Base-by-base conservation (phyloP, 1,140 invertebrate species). In the Dreissena rostriformis region DNA sequence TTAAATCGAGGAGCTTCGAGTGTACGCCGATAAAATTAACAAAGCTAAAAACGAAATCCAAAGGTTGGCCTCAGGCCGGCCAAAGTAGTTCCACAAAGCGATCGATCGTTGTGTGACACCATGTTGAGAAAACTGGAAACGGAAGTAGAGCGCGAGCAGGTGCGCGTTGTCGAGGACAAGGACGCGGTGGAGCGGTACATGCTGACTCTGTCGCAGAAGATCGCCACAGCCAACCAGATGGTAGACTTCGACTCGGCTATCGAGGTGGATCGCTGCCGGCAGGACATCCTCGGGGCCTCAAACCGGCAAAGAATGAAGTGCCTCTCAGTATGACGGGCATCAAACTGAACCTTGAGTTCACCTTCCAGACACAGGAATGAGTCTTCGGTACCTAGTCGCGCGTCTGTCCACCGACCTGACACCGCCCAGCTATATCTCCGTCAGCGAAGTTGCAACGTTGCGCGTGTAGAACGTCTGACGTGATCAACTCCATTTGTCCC, bases 211-310 rank as follows among this genome's bases (percentile, higher is more conserved):
- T 82, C 83, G 39, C 53, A 84, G 8, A 84, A 83, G 19, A 77
- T 87, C 28, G 71, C 73, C 19, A 84, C 83, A n/a, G 86, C 86
- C 52, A 82, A 68, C 63, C 82, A 87, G 26, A 87, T 87, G 66
- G 71, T 85, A n/a, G 86, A 87, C 67, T 87, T 80, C 63, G 86
- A 82, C 28, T 85, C 86, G 12, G 83, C 85, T 66, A 84, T 82
- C 10, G 86, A 87, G 28, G 19, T 87, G 15, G 86, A 85, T 5
- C 74, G 80, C 22, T 22, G 51, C 67, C 55, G 53, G 12, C 53
- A 65, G 2, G 26, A 55, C 14, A 79, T 87, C 7, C 26, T 66
- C 15, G 65, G 63, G 1, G 74, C n/a, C 49, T 87, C 29, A 57
- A 24, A n/a, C 29, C 61, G 19, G 66, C 75, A 14, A 84, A 82